Evolutionary conservation across 2,113 vertebrate genomes (phyloP).

Genomic region (Chamaetylas fuelleborni): DNA sequence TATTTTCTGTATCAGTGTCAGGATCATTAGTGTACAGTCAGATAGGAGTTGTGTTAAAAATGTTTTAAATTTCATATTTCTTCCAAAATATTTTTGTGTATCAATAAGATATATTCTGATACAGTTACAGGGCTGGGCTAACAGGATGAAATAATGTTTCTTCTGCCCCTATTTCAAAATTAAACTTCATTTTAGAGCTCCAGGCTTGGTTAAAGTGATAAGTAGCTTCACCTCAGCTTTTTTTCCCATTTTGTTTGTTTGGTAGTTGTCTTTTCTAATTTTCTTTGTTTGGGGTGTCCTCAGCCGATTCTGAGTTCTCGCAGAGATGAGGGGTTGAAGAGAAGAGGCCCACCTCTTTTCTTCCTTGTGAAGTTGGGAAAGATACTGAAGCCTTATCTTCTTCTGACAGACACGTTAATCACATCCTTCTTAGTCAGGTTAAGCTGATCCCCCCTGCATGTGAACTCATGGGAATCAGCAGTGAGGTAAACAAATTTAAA

Average conservation of each 20-base stretch:
- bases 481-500: background rate
- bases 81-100: background rate
- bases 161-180: background rate
- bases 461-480: background rate
- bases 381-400: slow-evolving; percentile 4
- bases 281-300: background rate
- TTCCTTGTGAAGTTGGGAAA: background rate
- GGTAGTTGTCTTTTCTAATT: background rate
- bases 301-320: background rate
- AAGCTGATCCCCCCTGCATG: background rate
- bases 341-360: background rate
- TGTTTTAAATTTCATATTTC: background rate
- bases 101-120: background rate
- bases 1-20: background rate
- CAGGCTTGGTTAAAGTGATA: background rate
- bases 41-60: background rate
- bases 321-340: background rate
- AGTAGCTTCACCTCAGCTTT: background rate
- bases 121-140: background rate
- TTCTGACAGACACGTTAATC: background rate
- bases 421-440: background rate
- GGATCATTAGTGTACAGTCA: background rate
- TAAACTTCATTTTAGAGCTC: background rate
- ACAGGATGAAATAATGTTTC: background rate
- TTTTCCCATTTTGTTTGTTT: background rate